Base-by-base conservation (phyloP, 2,113 vertebrate genomes). In the Penelope pileata region DNA sequence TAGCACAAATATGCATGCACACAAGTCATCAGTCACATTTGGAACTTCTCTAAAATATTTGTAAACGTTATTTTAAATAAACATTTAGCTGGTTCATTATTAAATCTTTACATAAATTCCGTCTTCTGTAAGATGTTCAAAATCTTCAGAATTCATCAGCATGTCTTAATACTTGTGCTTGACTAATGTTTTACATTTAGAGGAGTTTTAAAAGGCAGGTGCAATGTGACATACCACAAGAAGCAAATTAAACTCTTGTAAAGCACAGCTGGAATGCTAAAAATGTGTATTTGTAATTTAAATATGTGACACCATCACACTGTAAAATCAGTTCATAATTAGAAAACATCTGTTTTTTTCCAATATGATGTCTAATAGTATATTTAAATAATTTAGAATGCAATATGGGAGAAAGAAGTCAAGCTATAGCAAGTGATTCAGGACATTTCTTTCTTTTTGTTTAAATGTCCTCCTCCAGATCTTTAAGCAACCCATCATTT, bases 201-300 rank as follows among this genome's bases (percentile, higher is more conserved):
- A 96, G 96, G 97, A 98, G 97, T 98, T 98, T 98, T 98, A 96
- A 98, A 98, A 98, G 98, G 98, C 98, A 98, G 98, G 98, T 98
- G 98, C 97, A 97, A 96, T 97, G 97, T 98, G 98, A 98, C 98
- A 98, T 98, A 98, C 98, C 97, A 98, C 97, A 98, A 98, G 98
- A 97, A 98, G 97, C 98, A 98, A 98, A 98, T 98, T 98, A 98
- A 98, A 98, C 97, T 98, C 98, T 98, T 98, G 98, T 98, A 97
- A 98, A 97, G 98, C 98, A 98, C 98, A 98, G 98, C 98, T 98
- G 98, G 98, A 98, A 98, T 98, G 97, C 98, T 98, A 98, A 98
- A 98, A 98, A 98, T 98, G 97, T 98, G 97, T 98, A 98, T 98
- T 98, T 98, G 97, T 98, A 98, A 98, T 98, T 98, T 98, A 98